Percentiles rank a stretch among this genome's conserved stretches.
Evolutionary conservation across 2,113 vertebrate species (phyloP).

Genomic region (Polypterus bichir): DNA sequence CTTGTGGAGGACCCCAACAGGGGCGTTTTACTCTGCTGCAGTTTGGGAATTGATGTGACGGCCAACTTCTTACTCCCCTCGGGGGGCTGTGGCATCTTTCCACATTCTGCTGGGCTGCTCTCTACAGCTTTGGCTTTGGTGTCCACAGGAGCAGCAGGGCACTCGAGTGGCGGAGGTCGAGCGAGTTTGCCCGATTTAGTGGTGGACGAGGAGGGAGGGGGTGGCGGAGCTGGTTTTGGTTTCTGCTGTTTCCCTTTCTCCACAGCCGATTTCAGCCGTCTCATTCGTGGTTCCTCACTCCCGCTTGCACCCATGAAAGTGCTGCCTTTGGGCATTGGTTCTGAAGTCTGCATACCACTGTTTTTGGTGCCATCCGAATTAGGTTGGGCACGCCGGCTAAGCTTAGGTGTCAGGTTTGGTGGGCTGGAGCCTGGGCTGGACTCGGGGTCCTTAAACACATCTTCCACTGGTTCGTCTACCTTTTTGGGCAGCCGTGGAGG

Average conservation of each 20-base stretch:
- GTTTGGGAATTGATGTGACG: conserved; percentile 60
- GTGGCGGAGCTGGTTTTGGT: conserved; percentile 76
- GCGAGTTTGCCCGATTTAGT: conserved; percentile 57
- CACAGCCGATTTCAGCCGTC: conserved; percentile 66
- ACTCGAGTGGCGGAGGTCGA: conserved; percentile 63
- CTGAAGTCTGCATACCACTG: conserved; percentile 45
- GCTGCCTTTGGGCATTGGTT: conserved; percentile 43
- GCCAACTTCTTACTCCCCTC: conserved; percentile 61
- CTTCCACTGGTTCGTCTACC: conserved; percentile 52
- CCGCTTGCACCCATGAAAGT: conserved; percentile 41
- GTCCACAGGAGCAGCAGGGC: conserved; percentile 26
- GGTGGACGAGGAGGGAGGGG: conserved; percentile 41
- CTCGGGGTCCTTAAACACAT: conserved; percentile 65
- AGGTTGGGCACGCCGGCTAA: conserved; percentile 54
- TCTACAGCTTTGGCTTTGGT: conserved; percentile 50
- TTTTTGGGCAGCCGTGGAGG: conserved; percentile 71
- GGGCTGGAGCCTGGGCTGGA: conserved; percentile 75
- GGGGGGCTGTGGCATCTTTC: conserved; percentile 30
- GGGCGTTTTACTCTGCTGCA: conserved; percentile 46
- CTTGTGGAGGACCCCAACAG: conserved; percentile 31
- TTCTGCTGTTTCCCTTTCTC: conserved; percentile 74
- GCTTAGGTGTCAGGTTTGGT: conserved; percentile 68
- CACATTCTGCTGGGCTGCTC: conserved; percentile 41
- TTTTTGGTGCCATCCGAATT: conserved; percentile 60
- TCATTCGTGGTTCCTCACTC: conserved; percentile 61